Evolutionary conservation across 2,888 invertebrate genomes (phyloP).

Genomic region (Pristionchus maxplancki): DNA sequence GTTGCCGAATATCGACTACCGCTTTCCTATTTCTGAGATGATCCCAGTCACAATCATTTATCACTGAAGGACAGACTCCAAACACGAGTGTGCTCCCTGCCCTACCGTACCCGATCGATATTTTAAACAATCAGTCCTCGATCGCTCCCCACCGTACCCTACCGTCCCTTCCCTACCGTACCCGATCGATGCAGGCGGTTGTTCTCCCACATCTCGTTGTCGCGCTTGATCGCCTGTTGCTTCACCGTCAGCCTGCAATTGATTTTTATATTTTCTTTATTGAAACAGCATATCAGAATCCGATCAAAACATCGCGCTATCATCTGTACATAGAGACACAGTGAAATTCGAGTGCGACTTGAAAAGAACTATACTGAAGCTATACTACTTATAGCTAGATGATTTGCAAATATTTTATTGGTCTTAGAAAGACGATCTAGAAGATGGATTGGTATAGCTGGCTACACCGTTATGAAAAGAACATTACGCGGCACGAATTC

Average conservation of each 20-base stretch:
- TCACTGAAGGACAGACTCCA: neutral
- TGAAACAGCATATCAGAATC: neutral
- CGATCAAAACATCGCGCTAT: too few relatives aligned
- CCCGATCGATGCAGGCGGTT: slow-evolving; percentile 92
- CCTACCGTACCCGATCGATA: slow-evolving; percentile 83
- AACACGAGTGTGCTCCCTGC: neutral
- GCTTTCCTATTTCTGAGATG: too few relatives aligned
- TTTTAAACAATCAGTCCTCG: neutral
- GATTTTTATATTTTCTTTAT: neutral
- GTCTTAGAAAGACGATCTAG: too few relatives aligned
- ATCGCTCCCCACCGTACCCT: neutral
- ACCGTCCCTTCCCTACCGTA: slow-evolving; percentile 37
- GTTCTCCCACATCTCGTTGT: slow-evolving; percentile 98
- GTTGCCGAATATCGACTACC: too few relatives aligned
- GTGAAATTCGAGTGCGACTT: too few relatives aligned
- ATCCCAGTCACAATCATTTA: neutral
- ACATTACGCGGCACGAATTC: neutral
- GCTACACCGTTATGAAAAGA: neutral
- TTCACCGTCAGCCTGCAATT: slow-evolving; percentile 87
- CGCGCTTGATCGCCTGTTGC: slow-evolving; percentile 93
- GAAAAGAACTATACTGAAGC: too few relatives aligned
- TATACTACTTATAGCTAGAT: too few relatives aligned
- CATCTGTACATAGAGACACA: too few relatives aligned
- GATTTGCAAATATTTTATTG: too few relatives aligned
- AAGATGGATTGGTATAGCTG: too few relatives aligned